Base-by-base conservation (phyloP, 2,113 vertebrate species). In the Cyprinus carpio region DNA sequence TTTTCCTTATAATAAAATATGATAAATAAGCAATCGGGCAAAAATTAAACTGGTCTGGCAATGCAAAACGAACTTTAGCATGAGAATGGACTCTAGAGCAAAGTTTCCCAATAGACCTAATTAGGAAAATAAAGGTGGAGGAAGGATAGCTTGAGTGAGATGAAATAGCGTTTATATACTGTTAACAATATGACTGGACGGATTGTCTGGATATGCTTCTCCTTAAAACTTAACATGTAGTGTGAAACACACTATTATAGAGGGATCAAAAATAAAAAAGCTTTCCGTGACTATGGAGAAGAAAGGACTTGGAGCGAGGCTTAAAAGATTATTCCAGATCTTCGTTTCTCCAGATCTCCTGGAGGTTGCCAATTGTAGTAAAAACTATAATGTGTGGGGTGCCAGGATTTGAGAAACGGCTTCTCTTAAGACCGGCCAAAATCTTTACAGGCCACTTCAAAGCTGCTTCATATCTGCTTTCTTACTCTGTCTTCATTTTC, bases 371-470 rank as follows among this genome's bases (percentile, higher is more conserved):
- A 83, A 81, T 83, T 84, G 87, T 84, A 82, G 82, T 82, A 74
- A 89, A 85, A 87, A 65, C 74, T 83, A 69, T 72, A 82, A 90
- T 49, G 75, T 72, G 72, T 40, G 20, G 51, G 29, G 46, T 84
- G 74, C 83, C 58, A 81, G 77, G 76, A 78, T 81, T 79, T 80
- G 20, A 90, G 65, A 54, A 80, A 46, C 43, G 71, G 65, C 43
- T 71, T 84, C 83, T 90, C 86, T 89, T 67, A 89, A 85, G 87
- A 90, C 67, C 56, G 88, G 89, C 90, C 90, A 91, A 87, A 81
- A 75, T 82, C 79, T 87, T 90, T 82, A 89, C 69, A 83, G 86
- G 85, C 89, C 90, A 87, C 89, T 90, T 89, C 88, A 92, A 89
- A 89, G 88, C 81, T 27, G 15, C 56, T 16, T 51, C 49, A 80